Percentiles rank a stretch among this genome's conserved stretches.
These are phyloP conservation scores for Polietes domitor DNA, from an alignment of 2,888 invertebrate genomes.

Conservation along the genomic window DNA sequence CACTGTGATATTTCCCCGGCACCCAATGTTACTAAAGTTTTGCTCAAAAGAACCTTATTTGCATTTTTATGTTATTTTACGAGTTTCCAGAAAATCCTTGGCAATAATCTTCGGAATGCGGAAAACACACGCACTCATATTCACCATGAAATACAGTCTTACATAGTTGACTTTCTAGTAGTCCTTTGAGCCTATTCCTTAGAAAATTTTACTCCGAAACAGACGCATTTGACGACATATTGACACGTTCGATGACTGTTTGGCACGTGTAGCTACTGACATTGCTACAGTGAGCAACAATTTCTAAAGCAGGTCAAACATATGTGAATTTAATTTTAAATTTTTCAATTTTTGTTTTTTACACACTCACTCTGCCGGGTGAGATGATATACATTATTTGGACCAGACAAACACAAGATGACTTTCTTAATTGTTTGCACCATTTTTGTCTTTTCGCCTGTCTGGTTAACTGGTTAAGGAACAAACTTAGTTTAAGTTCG, in stretches of 20 bases:
- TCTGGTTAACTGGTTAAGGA: too few species aligned
- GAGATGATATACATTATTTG: too few species aligned
- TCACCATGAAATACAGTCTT: not conserved
- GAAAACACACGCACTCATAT: not conserved
- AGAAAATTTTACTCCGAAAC: not conserved
- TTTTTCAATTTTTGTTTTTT: too few species aligned
- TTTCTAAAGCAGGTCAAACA: too few species aligned
- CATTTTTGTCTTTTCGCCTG: too few species aligned
- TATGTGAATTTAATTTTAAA: too few species aligned
- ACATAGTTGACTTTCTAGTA: not conserved
- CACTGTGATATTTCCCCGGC: not conserved
- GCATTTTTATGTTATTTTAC: not conserved
- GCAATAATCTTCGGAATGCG: not conserved
- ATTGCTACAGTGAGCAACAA: too few species aligned
- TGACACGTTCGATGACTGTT: constrained; percentile 17
- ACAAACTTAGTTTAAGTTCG: too few species aligned
- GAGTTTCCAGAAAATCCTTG: not conserved
- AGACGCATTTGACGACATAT: constrained; percentile 12
- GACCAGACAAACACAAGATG: too few species aligned
- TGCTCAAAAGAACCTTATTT: constrained; percentile 15
- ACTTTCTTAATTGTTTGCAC: too few species aligned
- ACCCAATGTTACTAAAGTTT: constrained; percentile 23
- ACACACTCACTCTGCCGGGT: too few species aligned
- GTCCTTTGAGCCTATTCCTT: constrained; percentile 4
- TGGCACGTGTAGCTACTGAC: not conserved